phyloP scores from a whole-genome alignment of 2,888 invertebrate genomes.

The Phengaris arion region DNA sequence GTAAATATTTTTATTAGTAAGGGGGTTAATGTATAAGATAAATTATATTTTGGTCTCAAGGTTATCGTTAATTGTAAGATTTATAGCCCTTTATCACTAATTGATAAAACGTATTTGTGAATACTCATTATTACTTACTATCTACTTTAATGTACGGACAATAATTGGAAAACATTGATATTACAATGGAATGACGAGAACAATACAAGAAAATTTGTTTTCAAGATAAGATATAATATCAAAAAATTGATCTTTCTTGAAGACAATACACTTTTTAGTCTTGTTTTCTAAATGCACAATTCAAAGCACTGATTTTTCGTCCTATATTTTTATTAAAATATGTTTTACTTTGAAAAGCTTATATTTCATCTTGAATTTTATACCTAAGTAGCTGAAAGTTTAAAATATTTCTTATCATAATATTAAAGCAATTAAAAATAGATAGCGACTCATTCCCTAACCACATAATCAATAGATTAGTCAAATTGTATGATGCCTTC shows the following conservation, averaged over 20 bases:
- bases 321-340: too few relatives aligned
- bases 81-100: background rate
- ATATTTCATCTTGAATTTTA: too few relatives aligned
- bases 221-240: background rate
- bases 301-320: too few relatives aligned
- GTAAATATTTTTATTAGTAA: too few relatives aligned
- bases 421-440: background rate
- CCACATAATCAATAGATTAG: background rate
- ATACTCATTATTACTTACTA: too few relatives aligned
- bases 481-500: background rate
- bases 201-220: background rate
- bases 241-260: constrained; percentile 8
- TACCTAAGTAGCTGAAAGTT: background rate
- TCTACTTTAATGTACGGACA: background rate
- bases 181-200: background rate
- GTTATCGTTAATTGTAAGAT: background rate
- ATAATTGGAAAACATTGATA: background rate
- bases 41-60: background rate
- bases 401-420: background rate
- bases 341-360: background rate
- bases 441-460: background rate
- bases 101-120: background rate
- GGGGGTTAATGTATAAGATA: too few relatives aligned
- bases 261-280: background rate
- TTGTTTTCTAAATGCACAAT: background rate